Evolutionary conservation across 2,113 vertebrate genomes (phyloP).

Genomic region (Poicephalus meyeri): DNA sequence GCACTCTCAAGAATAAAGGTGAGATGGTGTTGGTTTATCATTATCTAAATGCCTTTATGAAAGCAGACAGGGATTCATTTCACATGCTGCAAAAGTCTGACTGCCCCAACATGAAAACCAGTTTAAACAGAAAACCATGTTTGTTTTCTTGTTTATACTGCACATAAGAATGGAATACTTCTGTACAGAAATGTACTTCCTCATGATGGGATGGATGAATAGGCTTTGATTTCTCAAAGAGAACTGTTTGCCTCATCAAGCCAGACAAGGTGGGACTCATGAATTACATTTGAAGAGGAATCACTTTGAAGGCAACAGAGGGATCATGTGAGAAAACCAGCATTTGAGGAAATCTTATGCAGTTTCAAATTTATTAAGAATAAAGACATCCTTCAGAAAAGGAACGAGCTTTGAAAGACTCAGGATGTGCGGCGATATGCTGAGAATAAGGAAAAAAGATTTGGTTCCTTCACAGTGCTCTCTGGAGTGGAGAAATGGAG

Average conservation of each 20-base stretch:
- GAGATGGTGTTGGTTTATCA: not conserved
- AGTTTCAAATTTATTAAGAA: slow-evolving; percentile 33
- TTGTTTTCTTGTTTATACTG: not conserved
- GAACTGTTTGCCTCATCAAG: not conserved
- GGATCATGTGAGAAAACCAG: not conserved
- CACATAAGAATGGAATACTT: not conserved
- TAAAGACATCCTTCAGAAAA: slow-evolving; percentile 6
- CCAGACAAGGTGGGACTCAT: not conserved
- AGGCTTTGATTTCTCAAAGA: not conserved
- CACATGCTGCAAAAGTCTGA: not conserved
- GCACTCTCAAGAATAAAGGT: not conserved
- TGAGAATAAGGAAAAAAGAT: slow-evolving; percentile 22
- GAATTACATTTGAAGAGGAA: not conserved
- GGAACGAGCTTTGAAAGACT: slow-evolving; percentile 8
- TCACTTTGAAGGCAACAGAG: not conserved
- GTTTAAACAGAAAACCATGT: not conserved
- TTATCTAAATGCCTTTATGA: not conserved
- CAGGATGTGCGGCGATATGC: not conserved
- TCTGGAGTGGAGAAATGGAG: not conserved
- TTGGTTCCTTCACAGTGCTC: slow-evolving; percentile 8
- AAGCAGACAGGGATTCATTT: not conserved
- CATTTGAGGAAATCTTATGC: not conserved
- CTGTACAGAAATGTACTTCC: not conserved
- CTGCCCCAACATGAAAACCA: not conserved
- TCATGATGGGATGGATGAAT: not conserved